Percentiles rank a stretch among this genome's conserved stretches.
Conservation (phyloP, 2,888 invertebrate genomes). For the Mechanitis mazaeus region DNA sequence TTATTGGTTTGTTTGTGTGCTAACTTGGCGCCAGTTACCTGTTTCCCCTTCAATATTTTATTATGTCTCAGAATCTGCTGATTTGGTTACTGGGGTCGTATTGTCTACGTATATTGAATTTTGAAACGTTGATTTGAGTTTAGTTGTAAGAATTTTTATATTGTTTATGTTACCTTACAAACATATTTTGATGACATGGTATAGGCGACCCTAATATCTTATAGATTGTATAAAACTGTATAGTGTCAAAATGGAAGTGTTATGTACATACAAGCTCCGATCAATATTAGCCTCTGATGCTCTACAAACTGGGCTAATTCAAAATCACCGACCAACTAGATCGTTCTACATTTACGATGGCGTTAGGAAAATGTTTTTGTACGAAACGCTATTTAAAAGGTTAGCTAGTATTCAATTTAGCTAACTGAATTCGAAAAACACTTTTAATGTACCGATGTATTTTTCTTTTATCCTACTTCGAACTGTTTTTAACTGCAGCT, state of each 20-base stretch:
- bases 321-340: constrained; percentile 13
- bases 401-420: constrained; percentile 14
- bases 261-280: constrained; percentile 9
- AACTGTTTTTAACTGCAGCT: too few relatives aligned
- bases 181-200: too few relatives aligned
- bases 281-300: constrained; percentile 14
- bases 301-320: constrained; percentile 11
- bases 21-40: constrained; percentile 56
- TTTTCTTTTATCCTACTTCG: background rate
- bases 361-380: constrained; percentile 10
- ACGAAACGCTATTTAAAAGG: constrained; percentile 14
- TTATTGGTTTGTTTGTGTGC: constrained; percentile 65
- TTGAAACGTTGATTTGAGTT: background rate
- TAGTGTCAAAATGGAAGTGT: constrained; percentile 5
- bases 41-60: constrained; percentile 32
- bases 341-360: constrained; percentile 11
- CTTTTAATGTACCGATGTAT: constrained; percentile 11
- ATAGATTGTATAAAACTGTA: background rate
- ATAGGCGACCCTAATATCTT: too few relatives aligned
- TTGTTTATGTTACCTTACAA: too few relatives aligned
- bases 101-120: constrained; percentile 7
- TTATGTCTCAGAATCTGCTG: constrained; percentile 25
- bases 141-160: too few relatives aligned
- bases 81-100: constrained; percentile 10
- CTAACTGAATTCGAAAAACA: constrained; percentile 10